phyloP scores from a whole-genome alignment of 2,888 invertebrate species.

The Eucera pruinosa region DNA sequence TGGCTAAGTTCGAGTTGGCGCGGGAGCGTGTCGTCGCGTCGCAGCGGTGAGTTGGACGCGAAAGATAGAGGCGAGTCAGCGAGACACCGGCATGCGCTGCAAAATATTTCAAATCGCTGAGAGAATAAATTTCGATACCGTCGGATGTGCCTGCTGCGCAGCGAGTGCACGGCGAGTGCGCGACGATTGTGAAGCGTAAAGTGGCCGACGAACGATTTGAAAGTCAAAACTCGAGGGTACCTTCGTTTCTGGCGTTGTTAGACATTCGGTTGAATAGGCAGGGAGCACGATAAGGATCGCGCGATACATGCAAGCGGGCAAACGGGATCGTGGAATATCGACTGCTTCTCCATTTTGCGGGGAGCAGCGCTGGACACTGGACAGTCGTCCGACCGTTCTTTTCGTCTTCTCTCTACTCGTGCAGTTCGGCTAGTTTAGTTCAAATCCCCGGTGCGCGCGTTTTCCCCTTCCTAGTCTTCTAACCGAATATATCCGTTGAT shows the following conservation, averaged over 20 bases:
- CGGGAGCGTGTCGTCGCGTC: background rate
- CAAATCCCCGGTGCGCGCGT: too few species aligned
- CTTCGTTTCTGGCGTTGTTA: background rate
- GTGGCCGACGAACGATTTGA: slow-evolving; percentile 19
- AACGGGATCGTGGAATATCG: too few species aligned
- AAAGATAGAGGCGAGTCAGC: too few species aligned
- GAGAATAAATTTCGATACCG: slow-evolving; percentile 16
- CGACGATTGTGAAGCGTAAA: background rate
- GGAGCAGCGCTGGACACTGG: too few species aligned
- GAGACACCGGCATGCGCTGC: too few species aligned
- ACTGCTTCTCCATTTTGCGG: background rate
- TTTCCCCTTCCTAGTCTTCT: too few species aligned
- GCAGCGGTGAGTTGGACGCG: background rate
- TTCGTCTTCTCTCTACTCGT: too few species aligned
- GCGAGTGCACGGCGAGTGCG: background rate
- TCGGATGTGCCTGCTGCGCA: too few species aligned
- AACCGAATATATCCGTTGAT: too few species aligned
- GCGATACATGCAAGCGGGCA: too few species aligned
- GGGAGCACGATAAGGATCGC: slow-evolving; percentile 18
- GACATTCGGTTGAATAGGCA: background rate
- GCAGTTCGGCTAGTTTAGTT: too few species aligned
- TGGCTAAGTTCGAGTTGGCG: background rate
- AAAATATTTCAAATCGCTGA: background rate
- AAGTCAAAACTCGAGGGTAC: slow-evolving; percentile 23
- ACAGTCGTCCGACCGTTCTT: too few species aligned